Percentiles rank a stretch among this genome's conserved stretches.
Conservation (phyloP, 1,140 invertebrate species). For the Platyscapa corneri region DNA sequence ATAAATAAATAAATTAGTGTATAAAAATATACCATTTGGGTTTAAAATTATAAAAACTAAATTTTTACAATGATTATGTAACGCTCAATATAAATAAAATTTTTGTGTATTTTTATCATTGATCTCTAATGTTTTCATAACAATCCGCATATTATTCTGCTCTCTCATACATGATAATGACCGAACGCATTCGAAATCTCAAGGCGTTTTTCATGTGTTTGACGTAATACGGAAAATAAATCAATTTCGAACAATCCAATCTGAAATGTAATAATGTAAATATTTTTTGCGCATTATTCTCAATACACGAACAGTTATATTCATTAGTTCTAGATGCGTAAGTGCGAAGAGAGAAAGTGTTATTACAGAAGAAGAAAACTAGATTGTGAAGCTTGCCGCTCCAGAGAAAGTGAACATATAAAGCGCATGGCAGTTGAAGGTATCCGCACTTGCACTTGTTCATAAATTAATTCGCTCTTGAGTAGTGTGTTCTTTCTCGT, state of each 20-base stretch:
- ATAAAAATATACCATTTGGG: too few species aligned
- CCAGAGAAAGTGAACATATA: constrained; percentile 26
- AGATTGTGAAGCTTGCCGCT: not conserved
- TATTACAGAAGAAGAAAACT: constrained; percentile 20
- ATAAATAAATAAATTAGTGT: too few species aligned
- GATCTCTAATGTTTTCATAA: not conserved
- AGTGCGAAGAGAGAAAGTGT: constrained; percentile 30
- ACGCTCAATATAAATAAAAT: too few species aligned
- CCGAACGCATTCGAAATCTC: too few species aligned
- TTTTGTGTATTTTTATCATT: not conserved
- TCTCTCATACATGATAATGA: too few species aligned
- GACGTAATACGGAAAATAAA: not conserved
- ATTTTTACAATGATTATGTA: too few species aligned
- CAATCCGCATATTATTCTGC: not conserved
- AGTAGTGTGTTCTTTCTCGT: not conserved
- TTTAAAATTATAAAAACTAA: too few species aligned
- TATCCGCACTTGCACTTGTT: constrained; percentile 24
- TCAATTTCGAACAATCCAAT: not conserved
- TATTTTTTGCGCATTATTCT: not conserved
- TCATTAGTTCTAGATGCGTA: not conserved
- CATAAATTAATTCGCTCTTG: constrained; percentile 48
- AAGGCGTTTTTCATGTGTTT: too few species aligned
- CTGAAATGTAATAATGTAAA: not conserved
- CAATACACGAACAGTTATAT: not conserved
- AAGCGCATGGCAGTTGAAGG: not conserved